Percentiles rank a stretch among this genome's conserved stretches.
These are phyloP conservation scores for Parambassis ranga DNA, from an alignment of 2,797 vertebrate genomes.

Conservation along the genomic window DNA sequence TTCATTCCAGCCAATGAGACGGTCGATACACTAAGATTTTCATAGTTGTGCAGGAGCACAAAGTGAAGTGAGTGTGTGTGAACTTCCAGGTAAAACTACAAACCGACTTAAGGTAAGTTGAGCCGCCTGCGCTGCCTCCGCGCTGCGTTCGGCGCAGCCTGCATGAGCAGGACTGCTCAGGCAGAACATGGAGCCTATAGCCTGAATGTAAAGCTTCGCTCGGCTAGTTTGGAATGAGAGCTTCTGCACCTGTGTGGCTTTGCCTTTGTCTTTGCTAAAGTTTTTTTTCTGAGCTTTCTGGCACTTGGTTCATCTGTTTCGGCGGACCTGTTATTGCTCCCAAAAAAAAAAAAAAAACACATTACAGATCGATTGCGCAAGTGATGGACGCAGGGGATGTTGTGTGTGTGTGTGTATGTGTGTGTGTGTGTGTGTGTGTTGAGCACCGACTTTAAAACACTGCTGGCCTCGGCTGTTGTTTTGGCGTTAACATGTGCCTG, in stretches of 20 bases:
- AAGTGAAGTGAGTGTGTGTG: conserved; percentile 53
- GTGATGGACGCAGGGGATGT: conserved; percentile 63
- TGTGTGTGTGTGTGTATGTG: too few species aligned
- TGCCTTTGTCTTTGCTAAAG: conserved; percentile 52
- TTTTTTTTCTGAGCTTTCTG: conserved; percentile 12
- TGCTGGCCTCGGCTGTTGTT: conserved; percentile 48
- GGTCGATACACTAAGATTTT: conserved; percentile 65
- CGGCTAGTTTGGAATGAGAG: conserved; percentile 34
- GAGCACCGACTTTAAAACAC: conserved; percentile 48
- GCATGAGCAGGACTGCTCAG: conserved; percentile 29
- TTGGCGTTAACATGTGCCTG: conserved; percentile 42
- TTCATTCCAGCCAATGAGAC: conserved; percentile 71
- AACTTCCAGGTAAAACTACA: conserved; percentile 71
- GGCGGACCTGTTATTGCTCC: conserved; percentile 42
- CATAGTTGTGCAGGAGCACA: conserved; percentile 67
- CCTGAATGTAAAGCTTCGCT: conserved; percentile 10
- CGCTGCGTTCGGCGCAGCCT: conserved; percentile 28
- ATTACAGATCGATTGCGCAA: conserved; percentile 65
- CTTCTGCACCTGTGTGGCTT: conserved; percentile 71
- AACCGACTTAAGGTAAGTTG: conserved; percentile 66
- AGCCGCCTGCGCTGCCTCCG: background rate
- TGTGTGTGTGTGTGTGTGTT: too few species aligned
- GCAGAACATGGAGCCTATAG: conserved; percentile 59
- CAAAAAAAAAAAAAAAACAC: conserved; percentile 14
- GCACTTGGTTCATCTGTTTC: conserved; percentile 13